Percentiles rank a stretch among this genome's conserved stretches.
phyloP scores from a whole-genome alignment of 2,797 vertebrate genomes.

The Cephalopachus bancanus region DNA sequence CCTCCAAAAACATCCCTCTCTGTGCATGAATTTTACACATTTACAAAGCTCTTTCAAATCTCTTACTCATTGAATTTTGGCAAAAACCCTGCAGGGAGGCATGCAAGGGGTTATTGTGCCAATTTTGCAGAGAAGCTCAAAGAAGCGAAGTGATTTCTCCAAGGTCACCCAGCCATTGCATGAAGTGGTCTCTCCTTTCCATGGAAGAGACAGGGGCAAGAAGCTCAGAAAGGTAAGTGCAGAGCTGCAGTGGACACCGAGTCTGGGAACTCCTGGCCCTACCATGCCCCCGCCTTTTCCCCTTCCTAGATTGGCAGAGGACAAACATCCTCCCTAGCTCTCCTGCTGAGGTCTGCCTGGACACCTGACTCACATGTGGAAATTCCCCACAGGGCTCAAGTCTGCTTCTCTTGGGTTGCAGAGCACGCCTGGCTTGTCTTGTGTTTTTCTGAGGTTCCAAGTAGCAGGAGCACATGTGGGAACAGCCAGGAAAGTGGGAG shows the following conservation, averaged over 20 bases:
- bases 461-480: background rate
- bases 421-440: background rate
- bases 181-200: background rate
- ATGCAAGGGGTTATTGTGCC: background rate
- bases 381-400: fast-evolving
- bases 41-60: constrained; percentile 51
- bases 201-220: fast-evolving
- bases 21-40: background rate
- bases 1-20: constrained; percentile 39
- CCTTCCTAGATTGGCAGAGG: background rate
- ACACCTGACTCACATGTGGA: fast-evolving
- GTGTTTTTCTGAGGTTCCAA: background rate
- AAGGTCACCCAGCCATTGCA: background rate
- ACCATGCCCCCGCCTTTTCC: background rate
- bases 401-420: background rate
- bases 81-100: background rate
- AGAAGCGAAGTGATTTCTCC: background rate
- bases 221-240: background rate
- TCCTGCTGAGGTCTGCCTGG: background rate
- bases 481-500: background rate
- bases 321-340: background rate
- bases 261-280: no score
- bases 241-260: background rate
- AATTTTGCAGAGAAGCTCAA: background rate
- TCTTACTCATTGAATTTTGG: background rate